Conservation (phyloP, 2,113 vertebrate species). For the Synchiropus splendidus region DNA sequence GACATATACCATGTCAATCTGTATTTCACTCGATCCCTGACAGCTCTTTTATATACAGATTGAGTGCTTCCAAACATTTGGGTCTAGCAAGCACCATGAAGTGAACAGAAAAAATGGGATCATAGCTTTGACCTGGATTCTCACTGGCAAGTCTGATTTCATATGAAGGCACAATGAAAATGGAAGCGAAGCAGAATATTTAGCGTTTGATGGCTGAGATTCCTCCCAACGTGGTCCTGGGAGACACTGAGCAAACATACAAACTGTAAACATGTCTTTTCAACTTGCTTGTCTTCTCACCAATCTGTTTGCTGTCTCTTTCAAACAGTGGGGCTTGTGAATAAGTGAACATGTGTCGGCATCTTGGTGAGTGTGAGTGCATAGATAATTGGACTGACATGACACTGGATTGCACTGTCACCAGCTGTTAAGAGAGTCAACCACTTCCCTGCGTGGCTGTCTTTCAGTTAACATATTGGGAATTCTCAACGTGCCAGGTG, state of each 20-base stretch:
- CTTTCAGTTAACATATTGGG: neutral
- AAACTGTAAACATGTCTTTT: slow-evolving; percentile 2
- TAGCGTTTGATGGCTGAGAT: slow-evolving; percentile 3
- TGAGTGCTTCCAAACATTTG: too few species aligned
- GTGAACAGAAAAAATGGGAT: neutral
- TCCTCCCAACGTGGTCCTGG: neutral
- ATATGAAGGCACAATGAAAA: neutral
- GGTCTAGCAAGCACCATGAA: too few species aligned
- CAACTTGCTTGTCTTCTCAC: neutral
- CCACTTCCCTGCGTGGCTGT: neutral
- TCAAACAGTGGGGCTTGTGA: neutral
- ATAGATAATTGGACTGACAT: slow-evolving; percentile 1
- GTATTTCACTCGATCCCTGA: too few species aligned
- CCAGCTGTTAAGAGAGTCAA: slow-evolving; percentile 3
- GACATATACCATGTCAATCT: too few species aligned
- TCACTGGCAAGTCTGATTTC: slow-evolving; percentile 13
- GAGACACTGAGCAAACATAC: slow-evolving; percentile 1
- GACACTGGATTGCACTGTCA: neutral
- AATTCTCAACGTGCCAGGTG: neutral
- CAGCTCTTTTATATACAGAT: too few species aligned
- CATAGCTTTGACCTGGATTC: slow-evolving; percentile 18
- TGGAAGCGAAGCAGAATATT: slow-evolving; percentile 2
- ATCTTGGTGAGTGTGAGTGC: slow-evolving; percentile 1
- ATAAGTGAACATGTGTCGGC: neutral
- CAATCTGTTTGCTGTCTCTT: neutral